Percentiles rank a stretch among this genome's conserved stretches.
Conservation (phyloP, 1,140 invertebrate genomes). For the Cydia fagiglandana region DNA sequence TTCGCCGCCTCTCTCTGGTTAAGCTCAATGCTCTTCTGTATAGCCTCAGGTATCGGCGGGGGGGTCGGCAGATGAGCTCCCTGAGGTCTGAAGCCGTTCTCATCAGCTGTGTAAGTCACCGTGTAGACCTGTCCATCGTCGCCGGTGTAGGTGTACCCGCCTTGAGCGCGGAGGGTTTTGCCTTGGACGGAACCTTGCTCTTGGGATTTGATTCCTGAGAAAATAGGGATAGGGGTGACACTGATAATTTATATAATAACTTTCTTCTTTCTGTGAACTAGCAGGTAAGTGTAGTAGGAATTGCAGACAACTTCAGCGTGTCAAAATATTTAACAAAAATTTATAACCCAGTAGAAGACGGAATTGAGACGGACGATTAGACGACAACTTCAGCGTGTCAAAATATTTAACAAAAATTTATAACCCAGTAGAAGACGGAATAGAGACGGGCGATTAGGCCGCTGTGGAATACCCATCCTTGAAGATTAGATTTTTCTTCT, state of each 20-base stretch:
- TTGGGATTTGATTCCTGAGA: conserved; percentile 63
- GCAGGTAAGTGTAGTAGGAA: no score
- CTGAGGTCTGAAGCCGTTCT: conserved; percentile 80
- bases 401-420: no score
- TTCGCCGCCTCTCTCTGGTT: conserved; percentile 70
- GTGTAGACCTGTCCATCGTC: conserved; percentile 82
- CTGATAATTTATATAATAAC: neutral
- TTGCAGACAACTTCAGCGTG: no score
- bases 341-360: no score
- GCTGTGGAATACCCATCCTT: no score
- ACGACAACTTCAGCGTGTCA: no score
- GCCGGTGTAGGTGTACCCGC: conserved; percentile 82
- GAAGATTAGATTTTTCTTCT: no score
- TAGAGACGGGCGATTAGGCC: no score
- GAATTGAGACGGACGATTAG: no score
- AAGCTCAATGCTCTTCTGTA: conserved; percentile 80
- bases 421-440: no score
- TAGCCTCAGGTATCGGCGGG: conserved; percentile 83
- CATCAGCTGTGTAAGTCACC: conserved; percentile 81
- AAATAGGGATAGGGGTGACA: neutral
- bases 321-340: no score
- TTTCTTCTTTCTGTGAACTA: no score
- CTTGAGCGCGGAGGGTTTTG: conserved; percentile 79
- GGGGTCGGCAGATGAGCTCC: conserved; percentile 84
- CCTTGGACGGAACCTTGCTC: conserved; percentile 49